A percentile compares a stretch with the other conserved stretches of the same genome.
These are phyloP conservation scores for Eclectus roratus DNA, from an alignment of 2,113 vertebrate species.

Conservation along the genomic window DNA sequence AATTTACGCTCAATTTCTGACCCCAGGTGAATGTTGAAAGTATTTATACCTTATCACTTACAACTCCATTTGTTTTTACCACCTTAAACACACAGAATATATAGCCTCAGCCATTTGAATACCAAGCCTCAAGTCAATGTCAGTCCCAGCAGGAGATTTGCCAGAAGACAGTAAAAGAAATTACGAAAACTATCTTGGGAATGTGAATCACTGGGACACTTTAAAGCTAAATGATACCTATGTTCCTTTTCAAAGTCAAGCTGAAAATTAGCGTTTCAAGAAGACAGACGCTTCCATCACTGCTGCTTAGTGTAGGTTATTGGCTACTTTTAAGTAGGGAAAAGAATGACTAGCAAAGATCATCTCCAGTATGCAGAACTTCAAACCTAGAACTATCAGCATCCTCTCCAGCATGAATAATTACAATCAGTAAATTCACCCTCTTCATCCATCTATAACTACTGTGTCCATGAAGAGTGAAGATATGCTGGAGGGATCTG, in stretches of 20 bases:
- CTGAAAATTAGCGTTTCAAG: not conserved
- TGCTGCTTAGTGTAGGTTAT: conserved; percentile 1
- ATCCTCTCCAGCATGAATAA: not conserved
- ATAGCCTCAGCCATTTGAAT: not conserved
- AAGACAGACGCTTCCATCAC: conserved; percentile 3
- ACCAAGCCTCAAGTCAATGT: not conserved
- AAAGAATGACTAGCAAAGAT: not conserved
- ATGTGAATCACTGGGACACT: not conserved
- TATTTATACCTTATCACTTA: not conserved
- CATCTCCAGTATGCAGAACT: not conserved
- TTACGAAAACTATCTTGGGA: conserved; percentile 40
- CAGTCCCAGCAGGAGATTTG: not conserved
- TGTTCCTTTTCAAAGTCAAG: conserved; percentile 11
- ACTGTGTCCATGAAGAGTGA: not conserved
- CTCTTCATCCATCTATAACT: conserved; percentile 27
- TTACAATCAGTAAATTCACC: conserved; percentile 10
- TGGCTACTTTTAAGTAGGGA: not conserved
- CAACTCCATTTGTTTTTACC: not conserved
- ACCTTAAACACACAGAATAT: not conserved
- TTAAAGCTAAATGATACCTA: conserved; percentile 13
- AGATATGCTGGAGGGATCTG: not conserved
- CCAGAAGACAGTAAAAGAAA: conserved; percentile 41
- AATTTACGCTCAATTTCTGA: not conserved
- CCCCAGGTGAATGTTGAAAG: not conserved
- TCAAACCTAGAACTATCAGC: not conserved